Evolutionary conservation across 1,140 invertebrate genomes (phyloP), one percentile per base, ranked within the genome.

Genomic region (Megalopta genalis): DNA sequence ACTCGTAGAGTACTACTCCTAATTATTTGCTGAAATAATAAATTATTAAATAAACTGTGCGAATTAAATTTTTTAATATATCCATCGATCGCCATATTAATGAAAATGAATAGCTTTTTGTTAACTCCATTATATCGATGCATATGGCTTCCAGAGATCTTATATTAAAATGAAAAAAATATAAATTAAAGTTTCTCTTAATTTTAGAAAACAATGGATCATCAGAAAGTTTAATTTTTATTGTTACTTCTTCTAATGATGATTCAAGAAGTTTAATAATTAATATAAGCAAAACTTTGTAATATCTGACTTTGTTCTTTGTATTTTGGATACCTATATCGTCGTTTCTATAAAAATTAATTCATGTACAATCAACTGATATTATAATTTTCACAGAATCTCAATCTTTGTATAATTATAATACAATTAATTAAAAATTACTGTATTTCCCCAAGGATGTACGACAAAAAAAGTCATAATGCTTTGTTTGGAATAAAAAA

Each of bases 121-220:
- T 71, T 14, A 69, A 59, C 52, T 25, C 3, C 16, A 46, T 67
- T 65, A 37, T 32, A 65, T 83, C 52, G 69, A n/a, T 63, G 1
- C n/a, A 27, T 18, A 85, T 84, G 70, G 68, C 82, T 70, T 84
- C 84, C 79, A 80, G 74, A 83, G 67, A 9, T 72, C 54, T n/a
- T n/a, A 16, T 59, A 42, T 14, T 57, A 42, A 27, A 49, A 27
- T 25, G 32, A 18, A 57, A 12, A 25, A 21, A 62, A 59, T 10
- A 49, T 14, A 27, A 62, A 16, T 9, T 65, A 65, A 25, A 52
- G 7, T 25, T 25, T 23, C 42, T 49, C 16, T 46, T 16, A 5
- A 66, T 14, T 2, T 27, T 59, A 2, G 7, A 57, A 23, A 52
- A 52, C 16, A 21, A 52, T 21, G 49, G 10, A 49, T 49, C 46